Evolutionary conservation across 2,113 vertebrate genomes (phyloP).

Genomic region (Dromiciops gliroides): DNA sequence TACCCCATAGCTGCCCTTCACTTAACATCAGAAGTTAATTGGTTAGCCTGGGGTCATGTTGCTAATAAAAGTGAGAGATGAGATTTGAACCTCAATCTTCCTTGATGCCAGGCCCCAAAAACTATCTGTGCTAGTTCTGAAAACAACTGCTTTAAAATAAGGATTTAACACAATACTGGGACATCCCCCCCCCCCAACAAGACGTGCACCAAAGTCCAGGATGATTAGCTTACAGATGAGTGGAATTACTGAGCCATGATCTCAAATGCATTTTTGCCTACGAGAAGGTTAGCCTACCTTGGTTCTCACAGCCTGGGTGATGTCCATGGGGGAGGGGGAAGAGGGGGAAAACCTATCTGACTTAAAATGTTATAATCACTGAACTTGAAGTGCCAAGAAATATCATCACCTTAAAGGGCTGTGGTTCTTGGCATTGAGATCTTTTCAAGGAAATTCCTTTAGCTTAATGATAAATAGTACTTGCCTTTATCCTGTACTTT

Average conservation of each 20-base stretch:
- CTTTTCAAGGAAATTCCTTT: conserved; percentile 3
- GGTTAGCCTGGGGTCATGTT: not conserved
- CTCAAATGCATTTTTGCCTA: not conserved
- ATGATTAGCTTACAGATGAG: not conserved
- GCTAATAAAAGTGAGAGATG: not conserved
- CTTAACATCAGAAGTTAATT: not conserved
- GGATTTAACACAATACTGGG: not conserved
- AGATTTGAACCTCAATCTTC: not conserved
- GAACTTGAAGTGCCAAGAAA: not conserved
- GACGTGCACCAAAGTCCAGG: not conserved
- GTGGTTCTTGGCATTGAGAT: not conserved
- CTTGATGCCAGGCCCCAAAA: not conserved
- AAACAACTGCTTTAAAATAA: not conserved
- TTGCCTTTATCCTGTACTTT: not conserved
- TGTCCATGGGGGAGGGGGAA: not conserved
- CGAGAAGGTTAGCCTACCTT: not conserved
- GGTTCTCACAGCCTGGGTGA: not conserved
- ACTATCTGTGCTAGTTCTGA: not conserved
- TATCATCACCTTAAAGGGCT: not conserved
- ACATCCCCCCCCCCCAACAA: not conserved
- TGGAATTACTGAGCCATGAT: not conserved
- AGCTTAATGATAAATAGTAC: conserved; percentile 11
- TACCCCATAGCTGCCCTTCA: not conserved
- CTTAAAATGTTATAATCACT: not conserved
- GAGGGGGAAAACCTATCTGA: not conserved